These are phyloP conservation scores for Gastrophryne carolinensis DNA, from an alignment of 2,797 vertebrate genomes.

Conservation along the genomic window DNA sequence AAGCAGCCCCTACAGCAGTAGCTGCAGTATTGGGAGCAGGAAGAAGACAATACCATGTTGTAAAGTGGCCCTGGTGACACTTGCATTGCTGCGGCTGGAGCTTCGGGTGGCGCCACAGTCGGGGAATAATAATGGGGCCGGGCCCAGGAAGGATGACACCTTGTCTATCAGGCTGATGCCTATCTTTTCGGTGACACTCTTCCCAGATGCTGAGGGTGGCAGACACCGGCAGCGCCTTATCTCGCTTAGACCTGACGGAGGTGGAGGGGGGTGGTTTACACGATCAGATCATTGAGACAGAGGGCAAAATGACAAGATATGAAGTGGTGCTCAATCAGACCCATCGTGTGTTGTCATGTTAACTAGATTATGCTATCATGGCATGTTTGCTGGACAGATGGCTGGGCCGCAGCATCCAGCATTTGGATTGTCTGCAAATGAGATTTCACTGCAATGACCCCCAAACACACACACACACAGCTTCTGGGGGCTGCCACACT, in stretches of 20 bases:
- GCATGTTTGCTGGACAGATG: conserved; percentile 39
- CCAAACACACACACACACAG: not conserved
- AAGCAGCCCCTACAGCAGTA: no score
- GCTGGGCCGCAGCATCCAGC: conserved; percentile 2
- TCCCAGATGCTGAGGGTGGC: conserved; percentile 22
- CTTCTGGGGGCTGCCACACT: not conserved
- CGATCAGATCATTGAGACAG: conserved; percentile 42
- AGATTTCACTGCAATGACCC: not conserved
- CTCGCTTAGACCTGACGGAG: conserved; percentile 24
- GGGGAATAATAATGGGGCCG: conserved; percentile 1
- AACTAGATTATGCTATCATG: conserved; percentile 44
- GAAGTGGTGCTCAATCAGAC: conserved; percentile 44
- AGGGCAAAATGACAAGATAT: conserved; percentile 45
- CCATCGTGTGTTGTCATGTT: conserved; percentile 40
- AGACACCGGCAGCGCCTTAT: conserved; percentile 1
- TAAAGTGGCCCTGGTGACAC: not conserved
- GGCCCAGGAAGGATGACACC: conserved; percentile 39
- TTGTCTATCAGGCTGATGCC: conserved; percentile 39
- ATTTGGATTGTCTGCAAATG: not conserved
- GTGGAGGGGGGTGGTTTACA: conserved; percentile 39
- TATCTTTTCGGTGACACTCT: conserved; percentile 34
- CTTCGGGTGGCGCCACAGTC: conserved; percentile 1
- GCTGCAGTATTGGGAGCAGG: no score
- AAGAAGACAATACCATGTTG: conserved; percentile 46
- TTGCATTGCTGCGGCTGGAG: not conserved